Conservation (phyloP, 2,113 vertebrate genomes). For the Neolamprologus sp. region DNA sequence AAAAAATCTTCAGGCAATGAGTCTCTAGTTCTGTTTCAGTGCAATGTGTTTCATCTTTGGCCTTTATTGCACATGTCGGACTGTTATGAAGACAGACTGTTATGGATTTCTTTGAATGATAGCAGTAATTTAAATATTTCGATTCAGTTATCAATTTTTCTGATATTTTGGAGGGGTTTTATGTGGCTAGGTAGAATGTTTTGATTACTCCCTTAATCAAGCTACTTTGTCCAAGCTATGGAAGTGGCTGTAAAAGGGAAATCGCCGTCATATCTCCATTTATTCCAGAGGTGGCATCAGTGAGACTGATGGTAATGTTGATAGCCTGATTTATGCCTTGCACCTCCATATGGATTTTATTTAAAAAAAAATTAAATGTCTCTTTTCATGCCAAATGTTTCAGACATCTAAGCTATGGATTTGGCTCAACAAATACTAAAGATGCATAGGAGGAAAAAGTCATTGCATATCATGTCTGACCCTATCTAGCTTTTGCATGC, state of each 20-base stretch:
- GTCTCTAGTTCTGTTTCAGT: neutral
- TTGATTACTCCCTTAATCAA: conserved; percentile 79
- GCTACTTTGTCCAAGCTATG: conserved; percentile 88
- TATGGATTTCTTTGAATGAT: neutral
- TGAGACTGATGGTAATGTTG: conserved; percentile 94
- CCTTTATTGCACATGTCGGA: neutral
- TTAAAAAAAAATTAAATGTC: neutral
- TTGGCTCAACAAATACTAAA: neutral
- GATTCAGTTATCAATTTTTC: neutral
- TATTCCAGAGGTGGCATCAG: conserved; percentile 99
- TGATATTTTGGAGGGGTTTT: conserved; percentile 19
- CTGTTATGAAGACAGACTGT: no score
- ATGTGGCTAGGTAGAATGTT: conserved; percentile 82
- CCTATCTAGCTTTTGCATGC: neutral
- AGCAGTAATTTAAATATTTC: fast-evolving
- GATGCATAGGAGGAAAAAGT: fast-evolving
- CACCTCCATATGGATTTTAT: neutral
- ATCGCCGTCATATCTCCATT: conserved; percentile 96
- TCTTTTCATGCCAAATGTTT: neutral
- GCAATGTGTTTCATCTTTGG: neutral
- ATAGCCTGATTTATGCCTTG: neutral
- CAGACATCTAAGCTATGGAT: fast-evolving
- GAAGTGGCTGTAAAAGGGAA: conserved; percentile 98
- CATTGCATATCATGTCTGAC: neutral
- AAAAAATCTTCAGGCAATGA: neutral